Evolutionary conservation across 2,113 vertebrate species (phyloP).

Genomic region (Pelecanus crispus): DNA sequence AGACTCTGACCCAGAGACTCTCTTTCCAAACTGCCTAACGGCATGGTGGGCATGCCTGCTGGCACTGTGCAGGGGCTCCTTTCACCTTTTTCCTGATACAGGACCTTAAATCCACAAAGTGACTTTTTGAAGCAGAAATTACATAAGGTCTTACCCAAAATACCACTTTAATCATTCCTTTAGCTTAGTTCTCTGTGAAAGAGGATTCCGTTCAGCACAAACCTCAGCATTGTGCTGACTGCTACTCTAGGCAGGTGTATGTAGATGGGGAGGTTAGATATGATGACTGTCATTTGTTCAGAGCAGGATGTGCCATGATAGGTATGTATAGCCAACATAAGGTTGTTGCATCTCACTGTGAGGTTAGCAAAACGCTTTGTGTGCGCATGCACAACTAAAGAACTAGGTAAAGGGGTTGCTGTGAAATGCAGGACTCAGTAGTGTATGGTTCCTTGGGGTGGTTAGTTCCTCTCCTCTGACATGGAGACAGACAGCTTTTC

Average conservation of each 20-base stretch:
- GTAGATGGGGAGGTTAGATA: neutral
- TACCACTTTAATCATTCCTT: neutral
- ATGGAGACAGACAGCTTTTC: accelerated
- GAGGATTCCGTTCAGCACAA: neutral
- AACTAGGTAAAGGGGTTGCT: neutral
- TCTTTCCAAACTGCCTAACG: neutral
- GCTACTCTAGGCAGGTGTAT: neutral
- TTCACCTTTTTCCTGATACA: neutral
- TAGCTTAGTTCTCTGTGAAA: neutral
- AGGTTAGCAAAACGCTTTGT: neutral
- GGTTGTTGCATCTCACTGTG: neutral
- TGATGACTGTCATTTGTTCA: neutral
- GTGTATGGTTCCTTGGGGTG: neutral
- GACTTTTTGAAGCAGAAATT: neutral
- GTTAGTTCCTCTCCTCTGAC: neutral
- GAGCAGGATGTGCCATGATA: neutral
- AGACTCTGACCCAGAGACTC: neutral
- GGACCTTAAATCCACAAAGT: neutral
- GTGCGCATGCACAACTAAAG: accelerated
- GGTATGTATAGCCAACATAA: accelerated
- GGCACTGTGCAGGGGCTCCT: neutral
- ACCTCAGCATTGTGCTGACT: neutral
- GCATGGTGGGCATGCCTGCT: neutral
- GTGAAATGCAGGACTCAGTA: neutral
- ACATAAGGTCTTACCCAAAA: neutral